Conservation (phyloP, 2,113 vertebrate genomes). For the Cottus gobio region DNA sequence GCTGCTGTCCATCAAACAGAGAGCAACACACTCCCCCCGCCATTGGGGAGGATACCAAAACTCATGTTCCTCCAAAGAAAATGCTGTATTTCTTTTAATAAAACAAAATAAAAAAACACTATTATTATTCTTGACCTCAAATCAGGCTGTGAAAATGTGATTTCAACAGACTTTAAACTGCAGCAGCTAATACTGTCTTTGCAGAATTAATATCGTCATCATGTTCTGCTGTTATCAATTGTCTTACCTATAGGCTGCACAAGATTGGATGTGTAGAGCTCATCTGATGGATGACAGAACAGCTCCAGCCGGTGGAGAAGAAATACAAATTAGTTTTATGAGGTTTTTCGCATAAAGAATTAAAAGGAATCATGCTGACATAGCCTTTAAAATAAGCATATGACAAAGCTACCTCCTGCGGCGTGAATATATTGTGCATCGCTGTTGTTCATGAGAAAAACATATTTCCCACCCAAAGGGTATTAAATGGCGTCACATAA, state of each 20-base stretch:
- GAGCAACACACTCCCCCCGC: not conserved
- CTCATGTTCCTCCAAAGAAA: not conserved
- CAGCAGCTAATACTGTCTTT: not conserved
- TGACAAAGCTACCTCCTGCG: slow-evolving; percentile 6
- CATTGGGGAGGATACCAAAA: not conserved
- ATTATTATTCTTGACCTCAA: not conserved
- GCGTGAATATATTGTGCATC: not conserved
- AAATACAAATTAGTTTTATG: not conserved
- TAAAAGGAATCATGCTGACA: not conserved
- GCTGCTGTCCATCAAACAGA: slow-evolving; percentile 1
- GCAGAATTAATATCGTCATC: not conserved
- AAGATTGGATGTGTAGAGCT: not conserved
- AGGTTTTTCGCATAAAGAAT: not conserved
- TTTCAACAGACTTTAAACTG: not conserved
- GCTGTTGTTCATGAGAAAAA: not conserved
- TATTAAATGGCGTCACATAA: not conserved
- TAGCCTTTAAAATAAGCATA: slow-evolving; percentile 3
- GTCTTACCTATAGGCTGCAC: not conserved
- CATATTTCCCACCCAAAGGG: not conserved
- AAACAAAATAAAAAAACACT: not conserved
- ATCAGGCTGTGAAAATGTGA: not conserved
- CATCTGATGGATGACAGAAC: not conserved
- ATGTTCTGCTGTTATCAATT: not conserved
- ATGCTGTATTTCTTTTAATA: not conserved
- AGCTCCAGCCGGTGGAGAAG: not conserved